These are phyloP conservation scores for Scaptomyza caliginosa DNA, from an alignment of 2,888 invertebrate species.

Conservation along the genomic window DNA sequence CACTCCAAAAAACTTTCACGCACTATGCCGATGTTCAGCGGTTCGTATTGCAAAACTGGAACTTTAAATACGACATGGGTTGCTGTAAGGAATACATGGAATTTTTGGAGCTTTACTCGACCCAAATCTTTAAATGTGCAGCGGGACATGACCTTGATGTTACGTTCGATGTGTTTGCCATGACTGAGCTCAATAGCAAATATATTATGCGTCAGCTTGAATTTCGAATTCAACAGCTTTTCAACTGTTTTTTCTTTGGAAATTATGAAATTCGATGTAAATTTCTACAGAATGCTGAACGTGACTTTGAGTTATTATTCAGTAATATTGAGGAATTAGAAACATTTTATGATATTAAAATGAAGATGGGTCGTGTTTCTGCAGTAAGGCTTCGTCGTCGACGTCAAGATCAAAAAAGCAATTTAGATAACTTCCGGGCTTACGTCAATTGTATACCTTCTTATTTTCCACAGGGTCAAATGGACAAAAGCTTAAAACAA, in stretches of 20 bases:
- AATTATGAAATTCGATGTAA: constrained; percentile 73
- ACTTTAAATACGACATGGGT: constrained; percentile 51
- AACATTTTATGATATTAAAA: constrained; percentile 79
- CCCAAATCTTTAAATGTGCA: constrained; percentile 74
- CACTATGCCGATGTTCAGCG: constrained; percentile 73
- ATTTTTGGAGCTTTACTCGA: constrained; percentile 74
- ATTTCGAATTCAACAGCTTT: constrained; percentile 78
- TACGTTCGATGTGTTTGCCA: constrained; percentile 76
- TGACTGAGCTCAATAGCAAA: constrained; percentile 76
- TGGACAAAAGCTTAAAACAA: constrained; percentile 57
- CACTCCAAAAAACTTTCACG: constrained; percentile 62
- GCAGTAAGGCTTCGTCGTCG: constrained; percentile 32
- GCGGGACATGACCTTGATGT: constrained; percentile 57
- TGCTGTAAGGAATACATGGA: constrained; percentile 75
- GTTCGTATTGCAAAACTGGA: constrained; percentile 59
- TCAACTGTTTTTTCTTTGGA: constrained; percentile 77
- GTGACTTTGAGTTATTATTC: constrained; percentile 74
- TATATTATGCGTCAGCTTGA: constrained; percentile 79
- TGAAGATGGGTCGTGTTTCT: constrained; percentile 59
- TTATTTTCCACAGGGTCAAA: constrained; percentile 74
- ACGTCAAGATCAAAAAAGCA: neutral
- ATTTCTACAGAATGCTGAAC: constrained; percentile 75
- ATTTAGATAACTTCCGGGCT: neutral
- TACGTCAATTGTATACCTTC: constrained; percentile 68
- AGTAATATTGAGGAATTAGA: constrained; percentile 78